phyloP scores from a whole-genome alignment of 2,888 invertebrate species.

The Orchesellides sinensis region DNA sequence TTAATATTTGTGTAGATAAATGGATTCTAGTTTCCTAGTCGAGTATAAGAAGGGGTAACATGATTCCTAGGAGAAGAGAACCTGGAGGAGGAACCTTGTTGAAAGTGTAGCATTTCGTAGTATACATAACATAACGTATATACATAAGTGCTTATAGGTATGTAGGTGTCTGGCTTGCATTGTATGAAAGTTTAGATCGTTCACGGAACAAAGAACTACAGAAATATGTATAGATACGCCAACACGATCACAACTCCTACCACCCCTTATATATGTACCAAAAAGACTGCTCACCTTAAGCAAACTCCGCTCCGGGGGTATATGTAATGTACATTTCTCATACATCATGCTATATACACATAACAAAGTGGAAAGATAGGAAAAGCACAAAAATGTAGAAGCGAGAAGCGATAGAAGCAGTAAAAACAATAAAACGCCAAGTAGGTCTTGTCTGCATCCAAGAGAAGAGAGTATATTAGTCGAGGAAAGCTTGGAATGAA shows the following conservation, averaged over 20 bases:
- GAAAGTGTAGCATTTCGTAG: no score
- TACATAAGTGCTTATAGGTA: neutral
- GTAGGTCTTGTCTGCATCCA: neutral
- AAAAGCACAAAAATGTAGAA: neutral
- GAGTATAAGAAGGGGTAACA: constrained; percentile 32
- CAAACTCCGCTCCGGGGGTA: no score
- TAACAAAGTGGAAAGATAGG: neutral
- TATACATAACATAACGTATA: neutral
- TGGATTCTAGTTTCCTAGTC: neutral
- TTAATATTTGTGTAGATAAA: no score
- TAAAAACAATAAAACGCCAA: neutral
- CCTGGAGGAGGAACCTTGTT: no score
- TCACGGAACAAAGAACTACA: constrained; percentile 24
- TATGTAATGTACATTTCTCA: neutral
- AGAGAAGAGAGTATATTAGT: neutral
- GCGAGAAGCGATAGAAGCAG: neutral
- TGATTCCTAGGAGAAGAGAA: constrained; percentile 22
- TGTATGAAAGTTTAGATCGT: neutral
- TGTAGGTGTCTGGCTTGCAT: neutral
- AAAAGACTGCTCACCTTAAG: constrained; percentile 7
- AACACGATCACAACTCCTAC: neutral
- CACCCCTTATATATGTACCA: constrained; percentile 12
- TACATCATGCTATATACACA: neutral
- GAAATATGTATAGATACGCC: constrained; percentile 22
- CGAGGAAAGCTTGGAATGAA: constrained; percentile 6